Evolutionary conservation across 2,113 vertebrate genomes (phyloP).

Genomic region (Galemys pyrenaicus): DNA sequence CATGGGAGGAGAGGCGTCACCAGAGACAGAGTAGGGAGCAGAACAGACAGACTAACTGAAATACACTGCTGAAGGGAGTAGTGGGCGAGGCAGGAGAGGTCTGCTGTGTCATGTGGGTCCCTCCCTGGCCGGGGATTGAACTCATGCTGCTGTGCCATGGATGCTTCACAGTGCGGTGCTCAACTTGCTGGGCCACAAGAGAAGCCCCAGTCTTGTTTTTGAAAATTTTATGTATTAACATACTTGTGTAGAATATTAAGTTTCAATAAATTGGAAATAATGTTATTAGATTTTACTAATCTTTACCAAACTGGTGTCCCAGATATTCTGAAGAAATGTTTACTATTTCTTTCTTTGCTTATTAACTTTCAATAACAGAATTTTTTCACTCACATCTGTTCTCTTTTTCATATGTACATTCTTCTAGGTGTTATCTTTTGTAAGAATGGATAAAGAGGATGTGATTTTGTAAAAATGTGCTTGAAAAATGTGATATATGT

Average conservation of each 20-base stretch:
- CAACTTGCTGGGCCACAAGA: no score
- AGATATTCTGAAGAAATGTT: not conserved
- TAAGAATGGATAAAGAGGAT: not conserved
- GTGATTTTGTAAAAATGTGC: not conserved
- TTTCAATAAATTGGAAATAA: constrained; percentile 5
- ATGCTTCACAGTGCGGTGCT: no score
- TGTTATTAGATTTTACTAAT: constrained; percentile 18
- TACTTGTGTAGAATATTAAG: constrained; percentile 32
- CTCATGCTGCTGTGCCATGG: no score
- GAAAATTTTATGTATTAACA: constrained; percentile 34
- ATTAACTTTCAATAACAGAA: not conserved
- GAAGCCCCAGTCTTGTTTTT: not conserved
- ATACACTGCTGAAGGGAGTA: no score
- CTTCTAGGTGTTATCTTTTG: constrained; percentile 12
- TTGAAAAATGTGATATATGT: not conserved
- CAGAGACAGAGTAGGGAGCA: no score
- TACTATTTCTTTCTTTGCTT: not conserved
- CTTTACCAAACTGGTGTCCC: not conserved
- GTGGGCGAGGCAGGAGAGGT: no score
- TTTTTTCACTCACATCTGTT: not conserved
- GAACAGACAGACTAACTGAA: no score
- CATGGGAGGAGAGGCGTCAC: no score
- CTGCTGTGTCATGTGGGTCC: no score
- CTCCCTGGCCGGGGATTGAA: no score
- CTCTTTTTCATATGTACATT: constrained; percentile 33